Conservation (phyloP, 2,113 vertebrate genomes). For the Hemiscyllium ocellatum region DNA sequence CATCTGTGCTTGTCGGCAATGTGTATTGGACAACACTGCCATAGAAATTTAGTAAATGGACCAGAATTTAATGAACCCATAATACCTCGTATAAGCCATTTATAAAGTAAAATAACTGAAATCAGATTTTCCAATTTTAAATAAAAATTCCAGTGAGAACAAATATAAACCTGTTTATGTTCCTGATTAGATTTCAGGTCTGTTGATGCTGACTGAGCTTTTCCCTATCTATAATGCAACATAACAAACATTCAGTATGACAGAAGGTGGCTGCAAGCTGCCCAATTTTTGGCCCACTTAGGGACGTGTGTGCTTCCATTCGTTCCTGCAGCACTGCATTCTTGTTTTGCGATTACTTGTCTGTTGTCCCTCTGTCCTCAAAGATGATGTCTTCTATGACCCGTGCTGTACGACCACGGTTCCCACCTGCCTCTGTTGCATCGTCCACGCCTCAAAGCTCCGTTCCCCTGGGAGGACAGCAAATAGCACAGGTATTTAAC, state of each 20-base stretch:
- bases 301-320: conserved; percentile 47
- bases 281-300: background rate
- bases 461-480: conserved; percentile 68
- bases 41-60: background rate
- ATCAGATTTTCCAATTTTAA: background rate
- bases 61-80: background rate
- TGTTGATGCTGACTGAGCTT: background rate
- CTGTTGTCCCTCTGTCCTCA: conserved; percentile 75
- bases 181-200: background rate
- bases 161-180: background rate
- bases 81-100: background rate
- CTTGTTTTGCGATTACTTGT: conserved; percentile 73
- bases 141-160: background rate
- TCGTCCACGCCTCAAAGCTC: conserved; percentile 65
- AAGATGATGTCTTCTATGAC: conserved; percentile 76
- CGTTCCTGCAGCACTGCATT: conserved; percentile 54
- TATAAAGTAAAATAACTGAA: background rate
- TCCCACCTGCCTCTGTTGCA: conserved; percentile 68
- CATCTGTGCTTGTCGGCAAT: background rate
- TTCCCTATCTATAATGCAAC: background rate
- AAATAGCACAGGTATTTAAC: conserved; percentile 79
- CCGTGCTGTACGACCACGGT: conserved; percentile 73
- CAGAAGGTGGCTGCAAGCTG: background rate
- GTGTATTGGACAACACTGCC: background rate
- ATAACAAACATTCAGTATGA: background rate